phyloP scores from a whole-genome alignment of 30 jellyfish, hydroid and myxozoan genomes.

The Aurelia aurita complex sp. Pacific region DNA sequence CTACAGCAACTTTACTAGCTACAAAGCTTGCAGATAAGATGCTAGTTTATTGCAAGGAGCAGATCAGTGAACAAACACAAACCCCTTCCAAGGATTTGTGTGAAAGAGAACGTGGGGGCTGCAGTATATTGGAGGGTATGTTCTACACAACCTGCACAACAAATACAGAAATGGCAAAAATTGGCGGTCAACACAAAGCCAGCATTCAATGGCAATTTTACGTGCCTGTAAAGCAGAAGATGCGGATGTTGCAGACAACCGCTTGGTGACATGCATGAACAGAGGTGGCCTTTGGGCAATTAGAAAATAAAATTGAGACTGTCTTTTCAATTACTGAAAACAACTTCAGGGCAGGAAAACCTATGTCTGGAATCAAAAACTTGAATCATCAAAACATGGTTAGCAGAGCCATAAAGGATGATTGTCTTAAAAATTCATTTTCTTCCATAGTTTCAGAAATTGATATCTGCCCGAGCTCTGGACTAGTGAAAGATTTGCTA shows the following conservation, averaged over 20 bases:
- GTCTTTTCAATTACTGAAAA: background rate
- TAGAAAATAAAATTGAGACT: background rate
- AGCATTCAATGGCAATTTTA: conserved; percentile 25
- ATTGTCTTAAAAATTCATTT: background rate
- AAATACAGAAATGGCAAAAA: conserved; percentile 7
- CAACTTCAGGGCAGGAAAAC: conserved; percentile 13
- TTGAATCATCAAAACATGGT: conserved; percentile 10
- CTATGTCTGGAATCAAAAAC: conserved; percentile 1
- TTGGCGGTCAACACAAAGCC: conserved; percentile 3
- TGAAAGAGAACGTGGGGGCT: conserved; percentile 12
- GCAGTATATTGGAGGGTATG: background rate
- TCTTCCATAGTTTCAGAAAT: conserved; percentile 11
- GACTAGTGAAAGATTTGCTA: conserved; percentile 13
- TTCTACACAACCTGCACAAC: conserved; percentile 31
- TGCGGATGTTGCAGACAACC: conserved; percentile 13
- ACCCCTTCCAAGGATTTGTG: conserved; percentile 4
- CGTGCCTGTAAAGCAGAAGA: conserved; percentile 32
- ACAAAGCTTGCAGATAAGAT: conserved; percentile 22
- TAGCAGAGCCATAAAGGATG: conserved; percentile 11
- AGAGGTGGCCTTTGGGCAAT: conserved; percentile 35
- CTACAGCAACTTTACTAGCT: conserved; percentile 25
- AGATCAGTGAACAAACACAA: background rate
- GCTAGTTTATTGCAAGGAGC: background rate
- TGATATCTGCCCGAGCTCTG: conserved; percentile 22
- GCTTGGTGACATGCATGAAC: conserved; percentile 12